Base-by-base conservation (phyloP, 1,140 invertebrate species). In the Manduca sexta region DNA sequence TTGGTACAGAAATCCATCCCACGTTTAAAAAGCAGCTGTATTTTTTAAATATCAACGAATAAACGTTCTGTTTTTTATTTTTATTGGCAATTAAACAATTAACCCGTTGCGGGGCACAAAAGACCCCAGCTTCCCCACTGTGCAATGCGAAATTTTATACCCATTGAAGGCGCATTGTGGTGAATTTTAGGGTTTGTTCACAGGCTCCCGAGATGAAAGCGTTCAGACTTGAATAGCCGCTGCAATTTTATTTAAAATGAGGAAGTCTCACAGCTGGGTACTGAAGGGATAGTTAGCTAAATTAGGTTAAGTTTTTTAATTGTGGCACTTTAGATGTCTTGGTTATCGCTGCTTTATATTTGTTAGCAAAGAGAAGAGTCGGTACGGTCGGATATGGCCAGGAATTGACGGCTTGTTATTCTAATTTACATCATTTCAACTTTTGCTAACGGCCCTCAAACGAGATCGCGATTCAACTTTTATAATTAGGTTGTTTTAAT, bases 11-110 rank as follows among this genome's bases (percentile, higher is more conserved):
- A 45, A 45, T 45, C 34, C 30, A 40, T 45, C n/a, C 11, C 37
- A 38, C 37, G 34, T 15, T 35, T 37, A 41, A 30, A 41, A 14
- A 65, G 65, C 73, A 84, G 77, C 74, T 80, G 69, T 52, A 50
- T 44, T 50, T 58, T 64, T 29, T 17, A 17, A 43, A 64, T 63
- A 59, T 60, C 56, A 48, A 57, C 65, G 60, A 64, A 72, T 67
- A 64, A 71, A 64, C 60, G 50, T 53, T 51, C 45, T 50, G 69
- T 54, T 81, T 74, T 76, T 84, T 79, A 73, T 79, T 84, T 81
- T 84, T 84, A 84, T 82, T 81, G 68, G 68, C 70, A 79, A 84
- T 84, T 82, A 84, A 82, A 81, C 81, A 82, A 82, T 84, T 84
- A 84, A 78, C 69, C 76, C 70, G 72, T 73, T 77, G 65, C 60